Evolutionary conservation across 2,888 invertebrate species (phyloP).

Genomic region (Drosophila paramelanica): DNA sequence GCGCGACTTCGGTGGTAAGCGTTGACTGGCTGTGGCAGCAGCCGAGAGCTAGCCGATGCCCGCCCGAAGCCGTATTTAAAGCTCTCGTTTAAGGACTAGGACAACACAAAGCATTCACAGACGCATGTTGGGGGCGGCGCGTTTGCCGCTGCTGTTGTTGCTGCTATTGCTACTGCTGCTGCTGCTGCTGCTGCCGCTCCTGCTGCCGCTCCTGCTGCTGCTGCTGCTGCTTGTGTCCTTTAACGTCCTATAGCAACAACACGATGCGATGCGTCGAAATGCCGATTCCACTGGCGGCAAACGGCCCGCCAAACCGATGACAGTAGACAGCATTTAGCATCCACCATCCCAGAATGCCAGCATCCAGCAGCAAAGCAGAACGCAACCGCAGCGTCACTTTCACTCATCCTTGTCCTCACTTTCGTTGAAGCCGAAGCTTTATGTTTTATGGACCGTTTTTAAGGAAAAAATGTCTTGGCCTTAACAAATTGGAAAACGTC

Average conservation of each 20-base stretch:
- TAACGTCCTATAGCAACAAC: constrained; percentile 75
- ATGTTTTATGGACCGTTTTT: constrained; percentile 14
- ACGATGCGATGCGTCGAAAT: constrained; percentile 38
- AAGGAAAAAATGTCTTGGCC: no score
- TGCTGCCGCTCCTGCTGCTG: constrained; percentile 8
- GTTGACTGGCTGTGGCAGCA: constrained; percentile 20
- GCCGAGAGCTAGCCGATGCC: constrained; percentile 47
- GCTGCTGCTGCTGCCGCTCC: constrained; percentile 5
- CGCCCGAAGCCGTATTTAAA: constrained; percentile 32
- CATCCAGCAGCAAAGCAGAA: constrained; percentile 23
- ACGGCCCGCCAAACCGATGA: constrained; percentile 83
- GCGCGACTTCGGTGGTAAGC: constrained; percentile 16
- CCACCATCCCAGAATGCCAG: no score
- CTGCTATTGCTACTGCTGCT: constrained; percentile 24
- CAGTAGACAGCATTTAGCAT: constrained; percentile 53
- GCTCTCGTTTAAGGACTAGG: constrained; percentile 76
- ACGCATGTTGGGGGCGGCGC: constrained; percentile 32
- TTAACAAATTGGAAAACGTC: no score
- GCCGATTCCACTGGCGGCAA: constrained; percentile 71
- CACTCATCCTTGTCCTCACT: constrained; percentile 56
- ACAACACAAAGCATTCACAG: constrained; percentile 61
- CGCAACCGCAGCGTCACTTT: constrained; percentile 60
- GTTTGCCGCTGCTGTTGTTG: constrained; percentile 25
- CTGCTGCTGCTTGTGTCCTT: constrained; percentile 67
- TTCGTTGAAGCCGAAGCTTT: constrained; percentile 54